Conservation (phyloP, 1,140 invertebrate genomes). For the Drosophila bifasciata region DNA sequence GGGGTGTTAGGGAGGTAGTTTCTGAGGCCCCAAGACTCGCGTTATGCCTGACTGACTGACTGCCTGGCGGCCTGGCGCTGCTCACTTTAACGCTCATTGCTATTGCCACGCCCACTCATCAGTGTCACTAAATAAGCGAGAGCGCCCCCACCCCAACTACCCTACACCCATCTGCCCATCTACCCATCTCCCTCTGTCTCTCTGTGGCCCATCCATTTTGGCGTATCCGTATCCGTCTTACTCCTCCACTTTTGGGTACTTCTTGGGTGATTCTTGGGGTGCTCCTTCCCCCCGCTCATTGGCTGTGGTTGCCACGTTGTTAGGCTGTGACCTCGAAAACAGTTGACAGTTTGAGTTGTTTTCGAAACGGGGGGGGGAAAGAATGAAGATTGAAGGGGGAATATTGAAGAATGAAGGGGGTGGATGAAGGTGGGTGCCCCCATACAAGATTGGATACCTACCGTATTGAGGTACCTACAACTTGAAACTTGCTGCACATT, state of each 20-base stretch:
- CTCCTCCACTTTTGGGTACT: background rate
- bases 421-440: too few relatives aligned
- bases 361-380: conserved; percentile 62
- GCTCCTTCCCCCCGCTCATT: background rate
- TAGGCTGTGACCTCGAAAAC: conserved; percentile 80
- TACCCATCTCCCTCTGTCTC: background rate
- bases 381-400: background rate
- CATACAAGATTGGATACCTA: too few relatives aligned
- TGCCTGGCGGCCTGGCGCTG: too few relatives aligned
- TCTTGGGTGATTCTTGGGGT: background rate
- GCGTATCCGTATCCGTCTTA: background rate
- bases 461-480: too few relatives aligned
- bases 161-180: too few relatives aligned
- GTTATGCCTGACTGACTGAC: conserved; percentile 75
- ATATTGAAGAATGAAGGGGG: too few relatives aligned
- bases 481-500: conserved; percentile 36
- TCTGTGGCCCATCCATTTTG: too few relatives aligned
- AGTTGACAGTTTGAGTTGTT: conserved; percentile 74
- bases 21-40: conserved; percentile 28
- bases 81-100: conserved; percentile 80
- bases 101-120: conserved; percentile 77
- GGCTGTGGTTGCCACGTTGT: conserved; percentile 52
- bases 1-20: conserved; percentile 1
- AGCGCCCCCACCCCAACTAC: too few relatives aligned
- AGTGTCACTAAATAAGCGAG: conserved; percentile 58